Percentiles rank a stretch among this genome's conserved stretches.
Conservation (phyloP, 2,797 vertebrate species). For the Ispidina lecontei region DNA sequence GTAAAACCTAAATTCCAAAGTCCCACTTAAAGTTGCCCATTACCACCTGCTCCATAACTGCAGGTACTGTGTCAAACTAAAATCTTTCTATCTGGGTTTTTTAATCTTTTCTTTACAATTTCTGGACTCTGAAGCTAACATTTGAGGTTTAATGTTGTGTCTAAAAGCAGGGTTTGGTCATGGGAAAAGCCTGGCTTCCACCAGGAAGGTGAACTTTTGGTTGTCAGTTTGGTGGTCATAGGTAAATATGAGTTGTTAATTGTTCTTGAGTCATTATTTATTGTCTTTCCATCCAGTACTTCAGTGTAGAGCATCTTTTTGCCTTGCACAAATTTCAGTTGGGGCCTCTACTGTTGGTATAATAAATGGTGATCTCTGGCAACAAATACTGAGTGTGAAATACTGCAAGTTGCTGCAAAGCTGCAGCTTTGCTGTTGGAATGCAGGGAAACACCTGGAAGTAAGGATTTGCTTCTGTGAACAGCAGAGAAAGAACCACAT, state of each 20-base stretch:
- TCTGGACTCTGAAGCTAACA: neutral
- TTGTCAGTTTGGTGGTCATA: neutral
- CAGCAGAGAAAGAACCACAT: neutral
- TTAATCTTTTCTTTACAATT: neutral
- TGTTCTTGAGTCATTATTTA: neutral
- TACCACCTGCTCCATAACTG: neutral
- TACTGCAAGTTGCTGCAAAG: neutral
- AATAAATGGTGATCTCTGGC: neutral
- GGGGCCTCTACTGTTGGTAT: neutral
- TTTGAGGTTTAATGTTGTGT: neutral
- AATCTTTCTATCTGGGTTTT: neutral
- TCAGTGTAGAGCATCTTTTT: neutral
- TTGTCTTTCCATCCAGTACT: accelerated
- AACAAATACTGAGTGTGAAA: neutral
- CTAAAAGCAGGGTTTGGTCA: neutral
- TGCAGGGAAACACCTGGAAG: neutral
- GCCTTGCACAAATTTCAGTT: neutral
- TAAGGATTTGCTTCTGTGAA: neutral
- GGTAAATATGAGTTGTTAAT: neutral
- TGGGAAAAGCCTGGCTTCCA: neutral
- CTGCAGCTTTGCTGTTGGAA: neutral
- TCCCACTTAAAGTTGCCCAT: neutral
- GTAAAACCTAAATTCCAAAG: neutral
- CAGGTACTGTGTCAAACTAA: neutral
- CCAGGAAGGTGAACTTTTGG: neutral